Percentiles rank a stretch among this genome's conserved stretches.
phyloP scores from a whole-genome alignment of 2,113 vertebrate species.

The Nothocercus nigrocapillus region DNA sequence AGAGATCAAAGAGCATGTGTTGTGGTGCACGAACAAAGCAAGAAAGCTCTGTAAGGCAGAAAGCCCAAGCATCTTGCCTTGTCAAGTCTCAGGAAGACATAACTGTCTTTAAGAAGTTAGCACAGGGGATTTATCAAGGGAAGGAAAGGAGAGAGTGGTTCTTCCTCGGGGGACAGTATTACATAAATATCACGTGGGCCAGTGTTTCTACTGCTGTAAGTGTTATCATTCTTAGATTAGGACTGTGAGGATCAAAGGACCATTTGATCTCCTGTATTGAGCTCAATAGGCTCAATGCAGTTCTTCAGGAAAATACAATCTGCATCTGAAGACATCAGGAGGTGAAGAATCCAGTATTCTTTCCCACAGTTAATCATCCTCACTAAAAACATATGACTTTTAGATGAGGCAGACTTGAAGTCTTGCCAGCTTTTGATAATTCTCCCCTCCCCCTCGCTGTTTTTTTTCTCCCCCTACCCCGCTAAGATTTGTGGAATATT shows the following conservation, averaged over 20 bases:
- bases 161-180: neutral
- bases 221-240: neutral
- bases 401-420: constrained; percentile 43
- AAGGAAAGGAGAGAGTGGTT: neutral
- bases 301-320: neutral
- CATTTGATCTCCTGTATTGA: neutral
- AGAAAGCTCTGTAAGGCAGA: neutral
- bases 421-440: constrained; percentile 50
- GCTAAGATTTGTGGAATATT: neutral
- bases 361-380: constrained; percentile 62
- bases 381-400: constrained; percentile 34
- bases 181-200: neutral
- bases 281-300: neutral
- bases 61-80: neutral
- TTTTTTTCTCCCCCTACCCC: neutral
- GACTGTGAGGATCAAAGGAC: constrained; percentile 6
- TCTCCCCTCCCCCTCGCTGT: neutral
- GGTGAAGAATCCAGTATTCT: constrained; percentile 38
- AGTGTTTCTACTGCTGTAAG: neutral
- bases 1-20: neutral
- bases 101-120: neutral
- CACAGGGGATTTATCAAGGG: neutral
- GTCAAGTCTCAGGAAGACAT: neutral
- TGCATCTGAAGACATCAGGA: neutral
- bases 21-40: neutral